These are phyloP conservation scores for Lasioglossum leucozonium DNA, from an alignment of 2,888 invertebrate genomes.

Conservation along the genomic window DNA sequence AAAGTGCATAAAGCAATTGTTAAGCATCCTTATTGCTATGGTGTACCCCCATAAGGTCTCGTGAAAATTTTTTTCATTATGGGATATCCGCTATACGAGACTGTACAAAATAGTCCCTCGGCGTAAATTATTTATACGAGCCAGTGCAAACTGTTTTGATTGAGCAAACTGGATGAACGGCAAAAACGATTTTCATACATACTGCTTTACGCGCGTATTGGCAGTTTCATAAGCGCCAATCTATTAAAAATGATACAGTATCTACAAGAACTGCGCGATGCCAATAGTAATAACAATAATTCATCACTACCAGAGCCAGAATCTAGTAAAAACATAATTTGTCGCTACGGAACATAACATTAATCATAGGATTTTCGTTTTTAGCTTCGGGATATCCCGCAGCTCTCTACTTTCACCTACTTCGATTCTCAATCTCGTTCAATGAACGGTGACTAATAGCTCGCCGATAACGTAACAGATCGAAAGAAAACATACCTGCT, in stretches of 20 bases:
- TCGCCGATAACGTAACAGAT: conserved; percentile 1
- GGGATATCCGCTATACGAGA: no score
- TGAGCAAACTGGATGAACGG: not conserved
- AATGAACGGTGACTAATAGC: not conserved
- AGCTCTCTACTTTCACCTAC: conserved; percentile 3
- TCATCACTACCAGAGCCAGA: not conserved
- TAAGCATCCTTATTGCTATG: no score
- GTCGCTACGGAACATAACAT: not conserved
- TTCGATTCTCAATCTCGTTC: not conserved
- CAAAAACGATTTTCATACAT: not conserved
- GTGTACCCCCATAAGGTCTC: no score
- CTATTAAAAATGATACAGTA: not conserved
- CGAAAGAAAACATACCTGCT: not conserved
- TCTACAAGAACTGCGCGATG: not conserved
- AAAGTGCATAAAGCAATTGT: no score
- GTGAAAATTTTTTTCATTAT: no score
- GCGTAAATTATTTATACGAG: no score
- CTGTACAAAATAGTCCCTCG: no score
- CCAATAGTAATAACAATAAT: not conserved
- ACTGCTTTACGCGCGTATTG: not conserved
- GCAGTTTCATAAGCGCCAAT: not conserved
- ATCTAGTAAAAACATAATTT: not conserved
- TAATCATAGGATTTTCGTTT: not conserved
- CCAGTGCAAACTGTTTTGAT: not conserved
- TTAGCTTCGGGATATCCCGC: not conserved